Conservation (phyloP, 2,113 vertebrate genomes). For the Microcebus ravelobensis region DNA sequence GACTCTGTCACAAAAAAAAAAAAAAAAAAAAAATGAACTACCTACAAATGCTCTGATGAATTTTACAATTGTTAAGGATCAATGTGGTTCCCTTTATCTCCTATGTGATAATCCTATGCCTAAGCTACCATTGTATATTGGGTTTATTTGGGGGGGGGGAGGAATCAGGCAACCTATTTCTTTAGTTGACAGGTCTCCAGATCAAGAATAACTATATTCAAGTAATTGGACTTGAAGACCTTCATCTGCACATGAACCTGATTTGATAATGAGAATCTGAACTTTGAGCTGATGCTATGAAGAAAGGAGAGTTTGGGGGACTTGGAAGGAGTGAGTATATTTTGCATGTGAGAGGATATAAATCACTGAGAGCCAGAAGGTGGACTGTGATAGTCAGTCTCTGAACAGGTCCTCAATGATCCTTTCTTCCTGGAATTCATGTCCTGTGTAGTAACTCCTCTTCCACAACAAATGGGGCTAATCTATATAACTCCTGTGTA, state of each 20-base stretch:
- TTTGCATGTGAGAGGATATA: neutral
- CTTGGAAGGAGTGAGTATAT: neutral
- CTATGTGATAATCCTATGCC: neutral
- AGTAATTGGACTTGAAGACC: neutral
- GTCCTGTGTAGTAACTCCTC: neutral
- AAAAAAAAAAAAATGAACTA: too few species aligned
- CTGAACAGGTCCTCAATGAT: neutral
- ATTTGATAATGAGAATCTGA: neutral
- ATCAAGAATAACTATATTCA: neutral
- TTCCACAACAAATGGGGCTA: neutral
- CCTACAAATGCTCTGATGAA: neutral
- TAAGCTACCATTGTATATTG: neutral
- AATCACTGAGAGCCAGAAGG: neutral
- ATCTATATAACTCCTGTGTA: neutral
- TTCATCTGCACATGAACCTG: neutral
- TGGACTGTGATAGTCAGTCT: neutral
- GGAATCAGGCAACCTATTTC: neutral
- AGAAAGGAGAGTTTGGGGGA: neutral
- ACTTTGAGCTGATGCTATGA: neutral
- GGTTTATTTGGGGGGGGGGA: neutral
- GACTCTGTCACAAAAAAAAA: too few species aligned
- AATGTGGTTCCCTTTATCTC: neutral
- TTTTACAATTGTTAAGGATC: neutral
- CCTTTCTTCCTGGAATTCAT: neutral
- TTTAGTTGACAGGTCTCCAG: neutral